phyloP scores from a whole-genome alignment of 2,888 invertebrate species.

The Polylopha cassiicola region DNA sequence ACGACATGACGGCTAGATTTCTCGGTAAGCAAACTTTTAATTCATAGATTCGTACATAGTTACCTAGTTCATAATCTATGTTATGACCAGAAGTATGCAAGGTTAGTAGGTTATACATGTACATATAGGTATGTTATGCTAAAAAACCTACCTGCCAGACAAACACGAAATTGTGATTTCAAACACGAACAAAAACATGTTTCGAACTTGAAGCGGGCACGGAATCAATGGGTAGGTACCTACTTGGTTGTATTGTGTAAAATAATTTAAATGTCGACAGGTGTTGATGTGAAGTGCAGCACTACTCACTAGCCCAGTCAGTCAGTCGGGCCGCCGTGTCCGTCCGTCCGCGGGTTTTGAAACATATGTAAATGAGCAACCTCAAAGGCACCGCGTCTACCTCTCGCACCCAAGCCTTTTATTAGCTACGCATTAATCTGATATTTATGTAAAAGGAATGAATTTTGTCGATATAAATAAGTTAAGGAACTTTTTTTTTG shows the following conservation, averaged over 20 bases:
- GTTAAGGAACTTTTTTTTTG: slow-evolving; percentile 21
- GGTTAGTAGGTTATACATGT: too few species aligned
- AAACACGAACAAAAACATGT: slow-evolving; percentile 4
- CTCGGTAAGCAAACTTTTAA: too few species aligned
- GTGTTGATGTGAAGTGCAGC: slow-evolving; percentile 42
- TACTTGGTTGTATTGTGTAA: slow-evolving; percentile 25
- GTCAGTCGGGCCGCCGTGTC: slow-evolving; percentile 42
- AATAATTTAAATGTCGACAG: slow-evolving; percentile 41
- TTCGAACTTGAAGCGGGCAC: slow-evolving; percentile 8
- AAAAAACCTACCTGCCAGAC: too few species aligned
- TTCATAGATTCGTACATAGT: too few species aligned
- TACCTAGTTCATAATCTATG: too few species aligned
- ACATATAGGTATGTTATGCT: too few species aligned
- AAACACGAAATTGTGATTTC: too few species aligned
- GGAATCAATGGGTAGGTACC: slow-evolving; percentile 13
- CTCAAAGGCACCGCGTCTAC: slow-evolving; percentile 53
- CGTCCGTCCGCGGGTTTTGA: slow-evolving; percentile 68
- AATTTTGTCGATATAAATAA: slow-evolving; percentile 38
- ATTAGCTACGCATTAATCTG: slow-evolving; percentile 56
- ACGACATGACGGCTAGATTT: too few species aligned
- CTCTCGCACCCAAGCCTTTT: slow-evolving; percentile 52
- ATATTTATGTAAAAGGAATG: slow-evolving; percentile 40
- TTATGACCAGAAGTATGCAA: too few species aligned
- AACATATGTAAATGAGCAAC: slow-evolving; percentile 67
- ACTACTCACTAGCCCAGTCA: slow-evolving; percentile 47